phyloP scores from a whole-genome alignment of 1,140 invertebrate genomes.

The Panonychus citri region DNA sequence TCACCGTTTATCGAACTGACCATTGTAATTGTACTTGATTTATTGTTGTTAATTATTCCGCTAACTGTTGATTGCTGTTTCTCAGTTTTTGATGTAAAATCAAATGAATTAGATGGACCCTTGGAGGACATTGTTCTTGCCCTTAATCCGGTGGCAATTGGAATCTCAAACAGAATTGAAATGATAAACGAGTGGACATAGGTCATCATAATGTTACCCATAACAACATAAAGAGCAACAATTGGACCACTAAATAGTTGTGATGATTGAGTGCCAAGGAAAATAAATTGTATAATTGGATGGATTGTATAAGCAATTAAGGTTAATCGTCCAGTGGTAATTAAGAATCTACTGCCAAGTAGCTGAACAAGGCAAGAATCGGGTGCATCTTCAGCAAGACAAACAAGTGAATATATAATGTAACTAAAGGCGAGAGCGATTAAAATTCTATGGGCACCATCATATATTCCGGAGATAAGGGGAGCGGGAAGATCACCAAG shows the following conservation, averaged over 20 bases:
- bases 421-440: not conserved
- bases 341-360: not conserved
- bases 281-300: constrained; percentile 3
- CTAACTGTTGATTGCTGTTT: not conserved
- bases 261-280: constrained; percentile 7
- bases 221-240: constrained; percentile 1
- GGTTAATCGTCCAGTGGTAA: constrained; percentile 4
- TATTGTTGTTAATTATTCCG: not conserved
- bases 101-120: too few species aligned
- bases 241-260: constrained; percentile 5
- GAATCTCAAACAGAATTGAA: constrained; percentile 9
- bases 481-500: constrained; percentile 5
- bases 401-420: constrained; percentile 1
- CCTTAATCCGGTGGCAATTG: not conserved
- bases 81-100: too few species aligned
- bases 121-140: not conserved
- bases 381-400: not conserved
- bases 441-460: constrained; percentile 1
- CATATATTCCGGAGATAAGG: constrained; percentile 8
- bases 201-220: constrained; percentile 11
- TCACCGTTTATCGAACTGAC: not conserved
- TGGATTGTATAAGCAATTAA: constrained; percentile 1
- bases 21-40: not conserved
- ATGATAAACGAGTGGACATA: constrained; percentile 7
- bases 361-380: not conserved